Evolutionary conservation across 2,797 vertebrate species (phyloP), one percentile per base, ranked within the genome.

Genomic region (Staurois parvus): DNA sequence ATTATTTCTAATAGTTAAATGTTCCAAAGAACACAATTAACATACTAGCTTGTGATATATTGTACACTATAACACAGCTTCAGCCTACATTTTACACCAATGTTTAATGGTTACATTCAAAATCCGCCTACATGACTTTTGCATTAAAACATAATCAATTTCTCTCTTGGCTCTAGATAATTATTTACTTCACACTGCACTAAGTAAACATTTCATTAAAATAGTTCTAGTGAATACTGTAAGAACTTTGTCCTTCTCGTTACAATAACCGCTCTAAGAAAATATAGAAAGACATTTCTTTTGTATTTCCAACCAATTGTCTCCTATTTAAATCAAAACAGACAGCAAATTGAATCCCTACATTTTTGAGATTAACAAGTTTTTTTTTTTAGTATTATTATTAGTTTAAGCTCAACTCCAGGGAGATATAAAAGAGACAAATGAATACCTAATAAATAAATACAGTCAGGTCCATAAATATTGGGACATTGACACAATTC

Each of bases 1-100:
- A 79, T 48, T 79, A 45, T 79, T 28, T 79, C 24, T 29, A 79
- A 79, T 68, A 32, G 76, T 34, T 42, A 79, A 40, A 29, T 79
- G 62, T 79, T 67, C 37, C 21, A 42, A 37, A 21, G 30, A 78
- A 78, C 32, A 79, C 40, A 79, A 69, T 52, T 48, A 69, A 52
- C 66, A 79, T 32, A 52, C 40, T 32, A 4, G 21, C 17, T 69
- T 45, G 64, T 79, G 66, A 70, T 79, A 79, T 69, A 69, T 79
- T 10, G 42, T 2, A 45, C 9, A 13, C 62, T 79, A 45, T 15
- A 68, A 45, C 37, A 32, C 21, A 70, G 67, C 42, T 67, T 26
- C 79, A 21, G 28, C 30, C 45, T 48, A 34, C 45, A 81, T 48
- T n/a, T 72, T 56, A 72, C 45, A 34, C 15, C 66, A 26, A 24